phyloP scores from a whole-genome alignment of 2,113 vertebrate genomes.

The Sebastes schlegelii region DNA sequence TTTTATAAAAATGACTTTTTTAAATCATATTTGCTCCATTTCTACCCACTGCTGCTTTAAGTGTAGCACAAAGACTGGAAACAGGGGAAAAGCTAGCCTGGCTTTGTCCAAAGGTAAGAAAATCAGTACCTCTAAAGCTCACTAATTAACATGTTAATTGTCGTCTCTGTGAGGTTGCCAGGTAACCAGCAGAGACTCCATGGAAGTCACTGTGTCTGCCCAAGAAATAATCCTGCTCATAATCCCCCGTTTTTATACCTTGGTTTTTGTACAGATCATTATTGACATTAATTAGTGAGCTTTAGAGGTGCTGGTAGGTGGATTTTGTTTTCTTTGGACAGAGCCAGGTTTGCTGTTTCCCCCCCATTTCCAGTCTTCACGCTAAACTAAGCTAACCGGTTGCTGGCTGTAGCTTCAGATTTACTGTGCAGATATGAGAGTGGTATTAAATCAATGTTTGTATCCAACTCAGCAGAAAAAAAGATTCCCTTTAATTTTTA shows the following conservation, averaged over 20 bases:
- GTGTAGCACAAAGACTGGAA: no score
- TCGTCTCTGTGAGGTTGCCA: no score
- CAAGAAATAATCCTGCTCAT: background rate
- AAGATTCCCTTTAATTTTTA: background rate
- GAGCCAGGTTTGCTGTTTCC: background rate
- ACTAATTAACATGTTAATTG: no score
- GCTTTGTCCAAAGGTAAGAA: no score
- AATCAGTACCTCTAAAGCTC: no score
- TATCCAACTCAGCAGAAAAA: background rate
- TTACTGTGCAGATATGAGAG: background rate
- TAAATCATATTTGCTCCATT: no score
- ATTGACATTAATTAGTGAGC: background rate
- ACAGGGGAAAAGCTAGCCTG: no score
- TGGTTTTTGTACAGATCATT: background rate
- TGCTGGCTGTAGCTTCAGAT: background rate
- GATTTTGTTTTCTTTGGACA: background rate
- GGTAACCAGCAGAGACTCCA: background rate
- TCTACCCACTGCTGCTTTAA: no score
- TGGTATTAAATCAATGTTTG: background rate
- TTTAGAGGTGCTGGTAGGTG: background rate
- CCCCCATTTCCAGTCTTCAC: background rate
- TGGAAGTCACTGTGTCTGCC: background rate
- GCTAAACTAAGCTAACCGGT: background rate
- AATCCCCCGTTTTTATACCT: background rate
- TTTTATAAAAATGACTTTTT: no score